Evolutionary conservation across 2,113 vertebrate genomes (phyloP).

Genomic region (Catharus bicknelli): DNA sequence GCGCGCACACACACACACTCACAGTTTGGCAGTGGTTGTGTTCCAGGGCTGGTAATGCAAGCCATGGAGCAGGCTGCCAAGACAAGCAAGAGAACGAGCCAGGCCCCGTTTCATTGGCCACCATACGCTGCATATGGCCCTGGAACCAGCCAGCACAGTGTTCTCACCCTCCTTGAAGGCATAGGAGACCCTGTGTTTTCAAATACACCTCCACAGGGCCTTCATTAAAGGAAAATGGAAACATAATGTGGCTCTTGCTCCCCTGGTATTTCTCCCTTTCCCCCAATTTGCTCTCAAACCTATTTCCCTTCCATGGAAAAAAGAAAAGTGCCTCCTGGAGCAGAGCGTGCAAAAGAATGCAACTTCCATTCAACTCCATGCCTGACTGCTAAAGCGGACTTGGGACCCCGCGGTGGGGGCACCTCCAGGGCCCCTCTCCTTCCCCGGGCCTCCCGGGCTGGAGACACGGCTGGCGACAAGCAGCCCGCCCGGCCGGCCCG

Average conservation of each 20-base stretch:
- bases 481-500: no score
- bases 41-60: constrained; percentile 84
- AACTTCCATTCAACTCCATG: constrained; percentile 67
- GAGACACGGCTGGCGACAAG: background rate
- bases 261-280: constrained; percentile 71
- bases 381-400: constrained; percentile 51
- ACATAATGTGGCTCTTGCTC: constrained; percentile 69
- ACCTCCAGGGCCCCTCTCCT: background rate
- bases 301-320: constrained; percentile 67
- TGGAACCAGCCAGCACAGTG: constrained; percentile 77
- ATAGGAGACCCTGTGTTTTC: constrained; percentile 85
- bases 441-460: background rate
- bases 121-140: constrained; percentile 81
- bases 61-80: constrained; percentile 78
- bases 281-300: constrained; percentile 64
- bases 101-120: constrained; percentile 82
- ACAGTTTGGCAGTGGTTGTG: constrained; percentile 77
- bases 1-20: constrained; percentile 50
- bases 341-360: constrained; percentile 62
- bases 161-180: constrained; percentile 84
- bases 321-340: constrained; percentile 57
- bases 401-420: constrained; percentile 4
- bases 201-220: constrained; percentile 82
- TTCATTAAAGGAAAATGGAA: constrained; percentile 83
- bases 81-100: constrained; percentile 82